Percentiles rank a stretch among this genome's conserved stretches.
phyloP scores from a whole-genome alignment of 1,140 invertebrate genomes.

The Dreissena polymorpha region DNA sequence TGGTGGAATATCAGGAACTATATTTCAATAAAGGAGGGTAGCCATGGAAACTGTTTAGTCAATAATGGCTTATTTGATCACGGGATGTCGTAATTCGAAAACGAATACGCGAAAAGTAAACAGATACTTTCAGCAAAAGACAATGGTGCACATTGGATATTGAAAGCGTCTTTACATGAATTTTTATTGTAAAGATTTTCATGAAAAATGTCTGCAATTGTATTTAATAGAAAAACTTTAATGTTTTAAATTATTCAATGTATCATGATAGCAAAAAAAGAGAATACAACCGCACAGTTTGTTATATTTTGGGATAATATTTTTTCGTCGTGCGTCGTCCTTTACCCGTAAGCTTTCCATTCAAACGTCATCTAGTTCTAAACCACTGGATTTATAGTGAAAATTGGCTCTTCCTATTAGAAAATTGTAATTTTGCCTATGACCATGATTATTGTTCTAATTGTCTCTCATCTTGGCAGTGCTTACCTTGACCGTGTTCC shows the following conservation, averaged over 20 bases:
- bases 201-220: neutral
- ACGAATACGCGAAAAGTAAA: conserved; percentile 29
- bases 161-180: neutral
- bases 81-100: conserved; percentile 27
- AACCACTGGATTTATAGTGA: neutral
- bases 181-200: neutral
- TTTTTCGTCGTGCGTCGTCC: too few relatives aligned
- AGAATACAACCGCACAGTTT: too few relatives aligned
- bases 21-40: conserved; percentile 41
- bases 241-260: too few relatives aligned
- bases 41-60: conserved; percentile 29
- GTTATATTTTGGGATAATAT: too few relatives aligned
- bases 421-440: too few relatives aligned
- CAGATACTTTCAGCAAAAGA: neutral
- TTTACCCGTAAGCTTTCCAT: neutral
- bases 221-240: too few relatives aligned
- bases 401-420: too few relatives aligned
- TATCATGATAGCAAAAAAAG: too few relatives aligned
- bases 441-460: too few relatives aligned
- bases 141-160: neutral
- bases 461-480: too few relatives aligned
- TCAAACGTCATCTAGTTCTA: neutral
- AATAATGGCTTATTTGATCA: conserved; percentile 40
- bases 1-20: conserved; percentile 19
- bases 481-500: neutral